Percentiles rank a stretch among this genome's conserved stretches.
Evolutionary conservation across 2,888 invertebrate genomes (phyloP).

Genomic region (Ormia ochracea): DNA sequence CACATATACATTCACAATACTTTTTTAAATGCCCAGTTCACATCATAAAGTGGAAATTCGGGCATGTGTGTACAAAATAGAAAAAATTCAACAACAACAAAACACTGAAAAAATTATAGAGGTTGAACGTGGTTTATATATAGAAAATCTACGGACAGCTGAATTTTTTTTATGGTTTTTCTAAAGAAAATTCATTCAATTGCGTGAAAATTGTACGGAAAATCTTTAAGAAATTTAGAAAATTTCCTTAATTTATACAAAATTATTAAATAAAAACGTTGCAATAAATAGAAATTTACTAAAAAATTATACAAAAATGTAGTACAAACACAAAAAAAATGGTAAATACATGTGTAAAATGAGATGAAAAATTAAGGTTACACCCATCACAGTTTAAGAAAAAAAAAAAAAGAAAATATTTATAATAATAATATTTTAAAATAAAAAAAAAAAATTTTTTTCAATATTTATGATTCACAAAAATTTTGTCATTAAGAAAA

Average conservation of each 20-base stretch:
- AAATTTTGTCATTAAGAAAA: neutral
- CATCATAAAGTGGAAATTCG: constrained; percentile 49
- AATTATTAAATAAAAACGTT: neutral
- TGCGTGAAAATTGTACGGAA: constrained; percentile 17
- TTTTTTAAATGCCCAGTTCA: neutral
- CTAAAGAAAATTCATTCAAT: constrained; percentile 59
- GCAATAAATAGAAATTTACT: constrained; percentile 30
- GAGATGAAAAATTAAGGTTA: constrained; percentile 53
- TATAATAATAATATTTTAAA: too few relatives aligned
- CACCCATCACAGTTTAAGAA: constrained; percentile 59
- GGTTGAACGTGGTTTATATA: constrained; percentile 69
- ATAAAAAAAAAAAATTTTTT: constrained; percentile 25
- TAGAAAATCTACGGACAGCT: constrained; percentile 75
- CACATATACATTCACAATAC: neutral
- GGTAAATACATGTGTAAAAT: constrained; percentile 16
- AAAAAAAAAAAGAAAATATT: neutral
- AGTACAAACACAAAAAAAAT: constrained; percentile 11
- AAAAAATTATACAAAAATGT: constrained; percentile 46
- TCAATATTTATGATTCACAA: neutral
- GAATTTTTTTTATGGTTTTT: constrained; percentile 61
- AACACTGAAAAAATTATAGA: constrained; percentile 46
- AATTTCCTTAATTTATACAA: neutral
- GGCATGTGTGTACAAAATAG: constrained; percentile 63
- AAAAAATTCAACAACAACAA: constrained; percentile 35
- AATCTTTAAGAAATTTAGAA: neutral